Conservation (phyloP, 2,113 vertebrate species). For the Pithys albifrons region DNA sequence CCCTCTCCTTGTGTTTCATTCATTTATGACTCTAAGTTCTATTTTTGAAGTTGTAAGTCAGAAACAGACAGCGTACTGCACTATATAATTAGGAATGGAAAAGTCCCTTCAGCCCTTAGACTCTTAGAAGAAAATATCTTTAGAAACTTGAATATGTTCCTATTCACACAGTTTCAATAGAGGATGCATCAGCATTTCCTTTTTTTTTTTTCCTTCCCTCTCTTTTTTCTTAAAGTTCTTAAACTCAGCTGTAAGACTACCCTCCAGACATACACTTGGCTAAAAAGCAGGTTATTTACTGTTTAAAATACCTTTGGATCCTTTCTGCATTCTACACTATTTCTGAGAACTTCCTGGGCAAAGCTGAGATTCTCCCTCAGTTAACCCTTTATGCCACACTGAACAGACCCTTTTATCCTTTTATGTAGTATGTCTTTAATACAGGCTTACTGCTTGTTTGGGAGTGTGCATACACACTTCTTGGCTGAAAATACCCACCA, state of each 20-base stretch:
- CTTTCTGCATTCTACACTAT: not conserved
- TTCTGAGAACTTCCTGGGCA: not conserved
- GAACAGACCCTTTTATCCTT: not conserved
- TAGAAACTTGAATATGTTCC: slow-evolving; percentile 15
- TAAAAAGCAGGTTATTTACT: not conserved
- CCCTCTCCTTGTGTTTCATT: not conserved
- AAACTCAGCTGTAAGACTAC: not conserved
- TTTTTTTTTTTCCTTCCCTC: not conserved
- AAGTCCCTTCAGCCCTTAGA: slow-evolving; percentile 36
- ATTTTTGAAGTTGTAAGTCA: slow-evolving; percentile 19
- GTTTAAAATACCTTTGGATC: not conserved
- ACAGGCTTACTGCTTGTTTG: not conserved
- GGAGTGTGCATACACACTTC: not conserved
- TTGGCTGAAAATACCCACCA: not conserved
- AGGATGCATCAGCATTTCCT: not conserved
- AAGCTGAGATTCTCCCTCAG: not conserved
- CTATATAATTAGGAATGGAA: slow-evolving; percentile 47
- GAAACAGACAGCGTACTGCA: slow-evolving; percentile 10
- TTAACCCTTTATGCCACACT: not conserved
- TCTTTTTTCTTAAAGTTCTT: not conserved
- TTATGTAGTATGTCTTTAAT: not conserved
- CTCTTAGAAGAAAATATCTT: slow-evolving; percentile 36
- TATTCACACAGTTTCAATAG: slow-evolving; percentile 2
- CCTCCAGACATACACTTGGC: not conserved
- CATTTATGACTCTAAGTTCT: slow-evolving; percentile 11